Evolutionary conservation across 2,113 vertebrate species (phyloP), one percentile per base, ranked within the genome.

Genomic region (Lontra canadensis): DNA sequence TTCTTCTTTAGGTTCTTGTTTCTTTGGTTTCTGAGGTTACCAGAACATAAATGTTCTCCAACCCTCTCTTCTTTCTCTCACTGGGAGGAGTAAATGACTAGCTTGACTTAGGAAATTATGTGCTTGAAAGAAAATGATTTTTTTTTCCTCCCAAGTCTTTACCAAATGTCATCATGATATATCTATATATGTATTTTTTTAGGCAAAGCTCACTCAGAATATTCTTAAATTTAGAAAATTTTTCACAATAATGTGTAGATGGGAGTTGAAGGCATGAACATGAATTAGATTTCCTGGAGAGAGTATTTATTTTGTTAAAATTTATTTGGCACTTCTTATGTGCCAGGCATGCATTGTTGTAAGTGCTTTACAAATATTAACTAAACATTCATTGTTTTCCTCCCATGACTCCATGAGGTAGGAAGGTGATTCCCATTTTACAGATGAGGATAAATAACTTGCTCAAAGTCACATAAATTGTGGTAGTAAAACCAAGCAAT

Each of bases 181-280:
- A 52, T 55, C 8, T 82, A 11, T 44, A n/a, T 34, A 12, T 52
- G 34, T 39, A 52, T 55, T 52, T 88, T 88, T 88, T 80, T 59
- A 96, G 79, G 39, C 42, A 88, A 91, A 63, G 7, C 39, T 88
- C 55, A 67, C 52, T 90, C 59, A 61, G 42, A 88, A 71, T 57
- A 92, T 39, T 88, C 73, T 63, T 85, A 89, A 88, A 89, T 86
- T 94, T 76, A 81, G 55, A 85, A 85, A 55, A 52, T 21, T 69
- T 57, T 52, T 17, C 36, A 83, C 18, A 95, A n/a, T 59, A 91
- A 59, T 44, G 20, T 80, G 55, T 67, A 88, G 94, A 85, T 81
- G 44, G 49, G 49, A 88, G 67, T n/a, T 42, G 47, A 78, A 92
- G 47, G 36, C 63, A 94, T 63, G 25, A 86, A 34, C 25, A 34